Conservation (phyloP, 2,113 vertebrate species). For the Semicossyphus pulcher region DNA sequence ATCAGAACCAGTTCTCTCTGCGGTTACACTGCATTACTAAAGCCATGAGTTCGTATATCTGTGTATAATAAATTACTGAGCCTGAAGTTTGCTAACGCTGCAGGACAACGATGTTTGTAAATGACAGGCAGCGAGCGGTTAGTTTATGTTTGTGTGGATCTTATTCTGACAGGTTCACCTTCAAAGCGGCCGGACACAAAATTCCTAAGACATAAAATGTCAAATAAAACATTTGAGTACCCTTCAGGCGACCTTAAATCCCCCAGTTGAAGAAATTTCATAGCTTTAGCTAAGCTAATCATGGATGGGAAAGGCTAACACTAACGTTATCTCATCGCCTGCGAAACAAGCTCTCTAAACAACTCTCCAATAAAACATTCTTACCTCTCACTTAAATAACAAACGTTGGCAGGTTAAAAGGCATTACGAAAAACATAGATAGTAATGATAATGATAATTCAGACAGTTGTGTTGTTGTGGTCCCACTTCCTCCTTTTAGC, state of each 20-base stretch:
- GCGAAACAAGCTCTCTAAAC: not conserved
- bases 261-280: too few relatives aligned
- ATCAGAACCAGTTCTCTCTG: too few relatives aligned
- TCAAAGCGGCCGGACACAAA: too few relatives aligned
- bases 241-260: too few relatives aligned
- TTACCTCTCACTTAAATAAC: slow-evolving; percentile 3
- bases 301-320: not conserved
- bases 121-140: not conserved
- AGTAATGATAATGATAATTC: not conserved
- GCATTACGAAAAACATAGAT: not conserved
- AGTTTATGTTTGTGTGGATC: not conserved
- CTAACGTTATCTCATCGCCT: accelerated
- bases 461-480: not conserved
- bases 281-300: slow-evolving; percentile 30
- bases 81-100: too few relatives aligned
- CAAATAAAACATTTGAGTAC: too few relatives aligned
- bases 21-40: too few relatives aligned
- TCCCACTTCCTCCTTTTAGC: slow-evolving; percentile 29
- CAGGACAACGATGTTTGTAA: too few relatives aligned
- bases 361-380: accelerated
- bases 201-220: not conserved
- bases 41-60: too few relatives aligned
- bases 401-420: not conserved
- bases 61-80: too few relatives aligned
- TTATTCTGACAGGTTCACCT: not conserved